A percentile compares a stretch with the other conserved stretches of the same genome.
Conservation (phyloP, 2,113 vertebrate species). For the Carassius gibelio region DNA sequence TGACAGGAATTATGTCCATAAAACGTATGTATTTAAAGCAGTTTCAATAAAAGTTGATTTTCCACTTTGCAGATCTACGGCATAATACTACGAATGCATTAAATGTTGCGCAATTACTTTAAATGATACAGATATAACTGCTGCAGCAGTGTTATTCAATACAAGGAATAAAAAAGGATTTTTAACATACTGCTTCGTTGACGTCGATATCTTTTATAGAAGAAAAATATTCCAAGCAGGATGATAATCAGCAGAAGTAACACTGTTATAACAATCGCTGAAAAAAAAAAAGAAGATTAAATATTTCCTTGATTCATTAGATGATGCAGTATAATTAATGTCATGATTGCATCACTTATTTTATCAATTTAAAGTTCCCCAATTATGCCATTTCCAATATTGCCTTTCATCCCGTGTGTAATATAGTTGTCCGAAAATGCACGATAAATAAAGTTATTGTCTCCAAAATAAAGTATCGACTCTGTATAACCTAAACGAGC, state of each 20-base stretch:
- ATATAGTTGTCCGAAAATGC: no score
- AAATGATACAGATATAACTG: neutral
- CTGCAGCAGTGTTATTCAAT: neutral
- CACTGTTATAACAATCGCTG: constrained; percentile 6
- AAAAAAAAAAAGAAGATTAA: constrained; percentile 10
- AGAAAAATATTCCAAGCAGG: constrained; percentile 37
- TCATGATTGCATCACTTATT: neutral
- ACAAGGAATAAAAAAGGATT: constrained; percentile 60
- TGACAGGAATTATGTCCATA: neutral
- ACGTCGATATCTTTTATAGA: constrained; percentile 44
- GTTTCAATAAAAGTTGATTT: neutral
- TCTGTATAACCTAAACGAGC: no score
- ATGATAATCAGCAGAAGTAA: neutral
- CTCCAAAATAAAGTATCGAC: no score
- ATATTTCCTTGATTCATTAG: neutral
- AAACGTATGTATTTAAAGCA: neutral
- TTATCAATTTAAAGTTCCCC: no score
- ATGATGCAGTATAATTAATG: neutral
- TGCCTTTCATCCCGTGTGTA: no score
- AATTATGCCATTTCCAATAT: no score
- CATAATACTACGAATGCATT: neutral
- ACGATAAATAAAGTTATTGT: no score
- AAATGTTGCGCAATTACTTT: neutral
- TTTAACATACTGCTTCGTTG: constrained; percentile 39
- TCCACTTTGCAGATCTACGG: neutral